These are phyloP conservation scores for Dione vanillae DNA, from an alignment of 2,888 invertebrate genomes.

Conservation along the genomic window DNA sequence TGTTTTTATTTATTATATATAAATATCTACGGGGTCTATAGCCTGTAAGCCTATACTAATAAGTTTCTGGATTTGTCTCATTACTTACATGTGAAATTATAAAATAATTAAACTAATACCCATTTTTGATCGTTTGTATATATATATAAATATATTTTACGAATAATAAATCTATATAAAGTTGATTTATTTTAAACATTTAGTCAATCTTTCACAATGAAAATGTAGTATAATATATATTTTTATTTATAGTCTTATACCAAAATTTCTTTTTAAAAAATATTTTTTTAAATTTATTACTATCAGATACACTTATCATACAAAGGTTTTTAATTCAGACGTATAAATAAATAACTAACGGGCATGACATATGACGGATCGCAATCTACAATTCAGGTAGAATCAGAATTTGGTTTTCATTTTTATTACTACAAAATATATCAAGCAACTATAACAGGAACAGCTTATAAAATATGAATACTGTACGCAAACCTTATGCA, in stretches of 20 bases:
- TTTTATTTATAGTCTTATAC: neutral
- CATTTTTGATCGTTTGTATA: no score
- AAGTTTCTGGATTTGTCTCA: no score
- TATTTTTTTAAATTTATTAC: neutral
- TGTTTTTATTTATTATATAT: no score
- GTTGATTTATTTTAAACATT: no score
- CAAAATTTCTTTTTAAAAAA: neutral
- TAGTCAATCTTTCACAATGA: neutral
- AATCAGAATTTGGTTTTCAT: neutral
- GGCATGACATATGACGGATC: neutral
- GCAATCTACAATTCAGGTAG: neutral
- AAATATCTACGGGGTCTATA: no score
- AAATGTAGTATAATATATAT: neutral
- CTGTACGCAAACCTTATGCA: conserved; percentile 6
- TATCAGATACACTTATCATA: neutral
- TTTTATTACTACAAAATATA: neutral
- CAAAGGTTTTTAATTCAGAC: neutral
- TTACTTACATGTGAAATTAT: no score
- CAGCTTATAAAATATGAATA: neutral
- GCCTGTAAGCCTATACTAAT: no score
- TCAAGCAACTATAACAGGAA: neutral
- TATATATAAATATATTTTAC: no score
- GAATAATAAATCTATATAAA: no score
- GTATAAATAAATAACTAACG: neutral
- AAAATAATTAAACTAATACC: no score